phyloP scores from a whole-genome alignment of 1,140 invertebrate species.

The Whitmania pigra region DNA sequence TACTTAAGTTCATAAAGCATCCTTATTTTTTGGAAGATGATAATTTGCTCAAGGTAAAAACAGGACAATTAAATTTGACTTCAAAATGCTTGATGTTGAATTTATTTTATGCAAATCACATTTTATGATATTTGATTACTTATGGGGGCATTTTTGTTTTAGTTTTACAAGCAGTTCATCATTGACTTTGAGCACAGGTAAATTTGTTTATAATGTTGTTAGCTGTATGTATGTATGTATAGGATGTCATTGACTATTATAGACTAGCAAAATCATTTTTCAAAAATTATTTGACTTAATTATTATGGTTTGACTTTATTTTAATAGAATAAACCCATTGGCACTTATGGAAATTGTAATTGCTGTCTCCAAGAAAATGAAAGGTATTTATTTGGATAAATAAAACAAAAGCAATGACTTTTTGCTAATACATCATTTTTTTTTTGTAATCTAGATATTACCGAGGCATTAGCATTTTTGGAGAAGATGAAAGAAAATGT shows the following conservation, averaged over 20 bases:
- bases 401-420: not conserved
- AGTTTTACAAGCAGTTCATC: constrained; percentile 81
- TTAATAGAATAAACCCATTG: constrained; percentile 72
- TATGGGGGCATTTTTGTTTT: constrained; percentile 41
- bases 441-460: constrained; percentile 49
- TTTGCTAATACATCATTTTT: not conserved
- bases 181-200: constrained; percentile 88
- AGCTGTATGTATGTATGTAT: not conserved
- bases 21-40: constrained; percentile 62
- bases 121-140: not conserved
- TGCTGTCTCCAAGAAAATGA: constrained; percentile 63
- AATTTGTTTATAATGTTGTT: constrained; percentile 18
- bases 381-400: constrained; percentile 31
- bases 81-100: not conserved
- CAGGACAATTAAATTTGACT: not conserved
- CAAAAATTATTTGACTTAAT: too few relatives aligned
- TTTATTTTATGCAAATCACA: too few relatives aligned
- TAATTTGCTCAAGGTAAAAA: constrained; percentile 49
- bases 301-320: too few relatives aligned
- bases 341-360: constrained; percentile 77
- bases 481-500: constrained; percentile 67
- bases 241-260: not conserved
- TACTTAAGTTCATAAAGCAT: constrained; percentile 67
- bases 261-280: not conserved
- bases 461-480: constrained; percentile 69